Evolutionary conservation across 2,888 invertebrate species (phyloP).

Genomic region (Candidula unifasciata): DNA sequence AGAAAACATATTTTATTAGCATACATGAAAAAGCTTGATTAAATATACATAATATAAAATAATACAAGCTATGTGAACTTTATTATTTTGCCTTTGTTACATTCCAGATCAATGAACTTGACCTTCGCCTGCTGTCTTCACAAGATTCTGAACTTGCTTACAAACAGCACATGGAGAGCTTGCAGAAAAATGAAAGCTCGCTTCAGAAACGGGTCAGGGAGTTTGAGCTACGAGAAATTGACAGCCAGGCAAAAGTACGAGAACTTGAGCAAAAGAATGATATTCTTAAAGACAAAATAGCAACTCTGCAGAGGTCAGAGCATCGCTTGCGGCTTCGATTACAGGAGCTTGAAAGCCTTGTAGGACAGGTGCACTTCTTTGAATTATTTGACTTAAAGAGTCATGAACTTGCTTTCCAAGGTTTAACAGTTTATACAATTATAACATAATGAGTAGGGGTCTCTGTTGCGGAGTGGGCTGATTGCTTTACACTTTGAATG

Average conservation of each 20-base stretch:
- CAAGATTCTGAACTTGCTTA: slow-evolving; percentile 62
- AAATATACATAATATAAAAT: too few species aligned
- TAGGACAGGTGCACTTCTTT: slow-evolving; percentile 55
- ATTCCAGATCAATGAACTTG: slow-evolving; percentile 60
- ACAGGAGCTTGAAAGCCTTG: slow-evolving; percentile 65
- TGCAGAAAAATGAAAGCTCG: slow-evolving; percentile 62
- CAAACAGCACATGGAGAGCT: slow-evolving; percentile 61
- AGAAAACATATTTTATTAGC: not conserved
- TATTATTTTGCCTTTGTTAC: not conserved
- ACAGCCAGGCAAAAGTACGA: slow-evolving; percentile 62
- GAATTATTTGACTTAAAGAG: not conserved
- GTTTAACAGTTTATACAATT: too few species aligned
- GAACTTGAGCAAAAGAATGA: slow-evolving; percentile 64
- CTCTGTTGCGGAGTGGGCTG: too few species aligned
- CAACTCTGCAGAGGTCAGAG: slow-evolving; percentile 67
- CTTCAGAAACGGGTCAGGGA: slow-evolving; percentile 60
- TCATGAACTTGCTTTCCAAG: not conserved
- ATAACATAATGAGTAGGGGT: too few species aligned
- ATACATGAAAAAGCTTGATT: too few species aligned
- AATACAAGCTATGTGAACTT: not conserved
- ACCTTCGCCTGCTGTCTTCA: slow-evolving; percentile 60
- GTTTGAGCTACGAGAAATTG: slow-evolving; percentile 64
- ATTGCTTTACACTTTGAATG: too few species aligned
- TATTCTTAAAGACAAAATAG: slow-evolving; percentile 65
- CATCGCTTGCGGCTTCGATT: slow-evolving; percentile 66